A percentile compares a stretch with the other conserved stretches of the same genome.
Evolutionary conservation across 2,113 vertebrate genomes (phyloP).

Genomic region (Pluvialis apricaria): DNA sequence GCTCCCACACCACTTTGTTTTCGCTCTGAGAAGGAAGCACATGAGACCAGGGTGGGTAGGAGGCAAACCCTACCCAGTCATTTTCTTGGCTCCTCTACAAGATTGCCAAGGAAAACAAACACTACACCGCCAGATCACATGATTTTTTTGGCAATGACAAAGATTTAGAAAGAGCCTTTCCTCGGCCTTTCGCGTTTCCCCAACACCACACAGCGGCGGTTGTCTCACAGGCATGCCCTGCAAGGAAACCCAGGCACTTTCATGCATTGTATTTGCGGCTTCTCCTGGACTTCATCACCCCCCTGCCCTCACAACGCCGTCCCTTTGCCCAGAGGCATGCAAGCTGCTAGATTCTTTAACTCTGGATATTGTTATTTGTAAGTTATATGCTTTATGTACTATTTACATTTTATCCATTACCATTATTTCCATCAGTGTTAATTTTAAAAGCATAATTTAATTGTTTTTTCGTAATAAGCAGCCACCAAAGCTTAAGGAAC

Average conservation of each 20-base stretch:
- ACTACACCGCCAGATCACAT: fast-evolving
- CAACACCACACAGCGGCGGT: fast-evolving
- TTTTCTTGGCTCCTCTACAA: background rate
- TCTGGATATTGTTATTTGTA: background rate
- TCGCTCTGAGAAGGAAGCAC: background rate
- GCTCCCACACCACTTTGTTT: background rate
- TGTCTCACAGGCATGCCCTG: background rate
- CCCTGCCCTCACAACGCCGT: background rate
- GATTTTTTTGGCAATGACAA: background rate
- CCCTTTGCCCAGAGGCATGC: background rate
- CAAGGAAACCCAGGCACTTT: background rate
- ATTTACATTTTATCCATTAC: background rate
- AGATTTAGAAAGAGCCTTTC: background rate
- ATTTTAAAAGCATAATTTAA: background rate
- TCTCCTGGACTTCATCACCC: background rate
- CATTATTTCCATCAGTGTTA: background rate
- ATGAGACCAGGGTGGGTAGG: background rate
- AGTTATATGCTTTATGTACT: background rate
- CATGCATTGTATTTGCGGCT: background rate
- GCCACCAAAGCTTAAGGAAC: background rate
- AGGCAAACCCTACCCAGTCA: background rate
- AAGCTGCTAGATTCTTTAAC: background rate
- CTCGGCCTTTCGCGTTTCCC: background rate
- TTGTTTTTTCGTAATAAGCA: background rate
- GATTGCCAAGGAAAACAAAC: background rate